Base-by-base conservation (phyloP, 2,888 invertebrate genomes). In the Siphonodentalium dalli region DNA sequence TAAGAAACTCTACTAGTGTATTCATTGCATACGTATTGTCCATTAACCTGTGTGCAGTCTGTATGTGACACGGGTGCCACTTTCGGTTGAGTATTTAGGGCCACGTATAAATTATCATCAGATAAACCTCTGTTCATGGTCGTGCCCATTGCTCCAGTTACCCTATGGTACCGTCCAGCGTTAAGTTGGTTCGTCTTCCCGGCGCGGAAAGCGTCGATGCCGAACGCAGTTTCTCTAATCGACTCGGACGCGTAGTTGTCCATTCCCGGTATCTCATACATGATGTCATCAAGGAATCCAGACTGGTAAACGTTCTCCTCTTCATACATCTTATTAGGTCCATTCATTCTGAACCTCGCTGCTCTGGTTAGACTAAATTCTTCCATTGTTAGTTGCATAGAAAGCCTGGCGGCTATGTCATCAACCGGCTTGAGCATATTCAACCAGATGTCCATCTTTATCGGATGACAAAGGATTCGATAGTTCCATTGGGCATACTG, bases 251-350 rank as follows among this genome's bases (percentile, higher is more conserved):
- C 29, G 44, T 58, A 58, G 47, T 62, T 62, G 18, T 62, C 56
- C 21, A 56, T 56, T 9, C 61, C 61, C 9, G 58, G 58, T n/a
- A 62, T 56, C 33, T 62, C 58, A 45, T 44, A 38, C 58, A 62
- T 58, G n/a, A 58, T 53, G 9, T 21, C 18, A 26, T 62, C 61
- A 7, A 61, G 40, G 23, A 43, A 38, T 15, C 45, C 43, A 27
- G 47, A 53, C 0, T 20, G 29, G 34, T 39, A 42, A 18, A 20
- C 26, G n/a, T n/a, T n/a, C n/a, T n/a, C n/a, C n/a, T n/a, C n/a
- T n/a, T n/a, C n/a, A n/a, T n/a, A n/a, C n/a, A n/a, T n/a, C n/a
- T n/a, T n/a, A n/a, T n/a, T n/a, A n/a, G n/a, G n/a, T n/a, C n/a
- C n/a, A n/a, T n/a, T n/a, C n/a, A n/a, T n/a, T n/a, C n/a, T n/a